phyloP scores from a whole-genome alignment of 2,113 vertebrate genomes.

The Struthio camelus region DNA sequence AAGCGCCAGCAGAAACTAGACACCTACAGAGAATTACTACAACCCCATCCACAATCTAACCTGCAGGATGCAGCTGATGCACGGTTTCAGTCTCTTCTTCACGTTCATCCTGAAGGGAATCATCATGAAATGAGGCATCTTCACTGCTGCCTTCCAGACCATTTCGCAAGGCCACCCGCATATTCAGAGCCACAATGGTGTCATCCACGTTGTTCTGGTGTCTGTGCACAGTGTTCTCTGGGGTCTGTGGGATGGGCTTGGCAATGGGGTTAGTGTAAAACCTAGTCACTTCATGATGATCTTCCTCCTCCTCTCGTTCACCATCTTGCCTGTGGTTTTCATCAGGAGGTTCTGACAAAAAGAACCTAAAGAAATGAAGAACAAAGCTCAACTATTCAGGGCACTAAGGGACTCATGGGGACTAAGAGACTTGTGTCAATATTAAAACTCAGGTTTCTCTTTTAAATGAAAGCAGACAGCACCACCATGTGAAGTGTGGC shows the following conservation, averaged over 20 bases:
- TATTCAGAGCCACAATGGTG: conserved; percentile 88
- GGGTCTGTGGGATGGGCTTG: conserved; percentile 86
- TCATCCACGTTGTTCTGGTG: conserved; percentile 81
- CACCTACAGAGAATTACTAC: fast-evolving
- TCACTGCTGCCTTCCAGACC: conserved; percentile 90
- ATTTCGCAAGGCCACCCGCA: conserved; percentile 78
- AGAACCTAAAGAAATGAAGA: background rate
- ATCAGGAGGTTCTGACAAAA: conserved; percentile 67
- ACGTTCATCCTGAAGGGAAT: conserved; percentile 87
- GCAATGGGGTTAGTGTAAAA: conserved; percentile 91
- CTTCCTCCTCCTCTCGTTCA: conserved; percentile 68
- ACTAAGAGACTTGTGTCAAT: fast-evolving
- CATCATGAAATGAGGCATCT: conserved; percentile 87
- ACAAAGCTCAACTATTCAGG: background rate
- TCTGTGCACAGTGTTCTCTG: conserved; percentile 69
- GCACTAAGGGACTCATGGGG: background rate
- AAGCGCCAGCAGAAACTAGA: fast-evolving
- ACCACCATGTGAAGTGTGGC: fast-evolving
- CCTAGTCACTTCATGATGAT: conserved; percentile 82
- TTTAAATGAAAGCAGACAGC: background rate
- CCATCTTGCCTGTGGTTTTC: conserved; percentile 79
- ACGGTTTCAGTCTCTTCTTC: conserved; percentile 78
- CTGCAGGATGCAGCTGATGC: conserved; percentile 85
- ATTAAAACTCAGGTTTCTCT: background rate
- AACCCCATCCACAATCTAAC: conserved; percentile 23